These are phyloP conservation scores for Coreoperca whiteheadi DNA, from an alignment of 2,113 vertebrate species.

Conservation along the genomic window DNA sequence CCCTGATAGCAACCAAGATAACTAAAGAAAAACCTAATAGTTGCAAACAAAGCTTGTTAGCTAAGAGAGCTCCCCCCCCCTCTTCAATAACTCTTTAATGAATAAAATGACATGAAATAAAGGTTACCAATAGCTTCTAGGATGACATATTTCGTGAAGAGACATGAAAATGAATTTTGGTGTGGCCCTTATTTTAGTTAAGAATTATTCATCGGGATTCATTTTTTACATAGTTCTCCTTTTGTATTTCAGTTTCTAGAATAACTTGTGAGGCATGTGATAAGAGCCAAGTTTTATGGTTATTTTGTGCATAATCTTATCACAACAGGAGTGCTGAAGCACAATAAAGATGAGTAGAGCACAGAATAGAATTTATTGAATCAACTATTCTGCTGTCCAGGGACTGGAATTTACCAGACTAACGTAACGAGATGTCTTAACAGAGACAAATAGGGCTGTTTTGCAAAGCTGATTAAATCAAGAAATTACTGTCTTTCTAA, in stretches of 20 bases:
- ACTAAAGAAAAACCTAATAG: too few species aligned
- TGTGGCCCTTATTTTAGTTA: background rate
- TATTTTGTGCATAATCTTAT: background rate
- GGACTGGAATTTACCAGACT: slow-evolving; percentile 12
- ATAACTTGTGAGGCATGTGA: background rate
- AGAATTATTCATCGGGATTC: background rate
- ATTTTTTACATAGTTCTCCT: background rate
- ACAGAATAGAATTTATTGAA: background rate
- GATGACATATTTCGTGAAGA: background rate
- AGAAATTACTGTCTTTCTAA: background rate
- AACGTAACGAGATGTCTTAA: background rate
- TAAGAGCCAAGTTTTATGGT: background rate
- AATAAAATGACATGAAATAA: too few species aligned
- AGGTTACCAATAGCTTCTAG: background rate
- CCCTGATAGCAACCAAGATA: background rate
- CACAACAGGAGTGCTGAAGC: background rate
- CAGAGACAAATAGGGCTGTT: background rate
- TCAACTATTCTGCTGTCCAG: background rate
- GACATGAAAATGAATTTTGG: background rate
- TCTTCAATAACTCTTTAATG: too few species aligned
- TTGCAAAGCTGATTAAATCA: slow-evolving; percentile 11
- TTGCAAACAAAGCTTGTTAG: too few species aligned
- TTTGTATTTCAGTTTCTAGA: background rate
- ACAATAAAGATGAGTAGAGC: slow-evolving; percentile 7
- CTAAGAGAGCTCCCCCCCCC: too few species aligned